Evolutionary conservation across 2,113 vertebrate genomes (phyloP).

Genomic region (Percina caprodes): DNA sequence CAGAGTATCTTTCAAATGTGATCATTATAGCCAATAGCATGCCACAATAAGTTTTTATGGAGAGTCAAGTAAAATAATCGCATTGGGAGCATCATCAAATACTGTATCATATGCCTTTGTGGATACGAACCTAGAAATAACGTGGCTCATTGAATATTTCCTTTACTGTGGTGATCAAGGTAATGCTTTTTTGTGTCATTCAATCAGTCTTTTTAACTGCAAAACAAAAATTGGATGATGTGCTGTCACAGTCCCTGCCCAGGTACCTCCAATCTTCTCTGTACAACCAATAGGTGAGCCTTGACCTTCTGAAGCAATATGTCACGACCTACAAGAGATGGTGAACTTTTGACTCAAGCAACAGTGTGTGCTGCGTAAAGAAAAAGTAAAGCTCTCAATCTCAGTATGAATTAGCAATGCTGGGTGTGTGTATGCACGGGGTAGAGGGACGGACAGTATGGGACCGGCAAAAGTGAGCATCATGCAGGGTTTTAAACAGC

Average conservation of each 20-base stretch:
- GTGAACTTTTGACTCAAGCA: conserved; percentile 19
- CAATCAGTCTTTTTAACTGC: background rate
- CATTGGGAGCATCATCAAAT: background rate
- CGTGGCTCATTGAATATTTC: background rate
- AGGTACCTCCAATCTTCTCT: background rate
- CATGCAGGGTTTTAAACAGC: background rate
- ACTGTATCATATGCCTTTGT: background rate
- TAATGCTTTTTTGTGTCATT: background rate
- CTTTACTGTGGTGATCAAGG: background rate
- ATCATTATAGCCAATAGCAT: background rate
- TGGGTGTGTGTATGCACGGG: background rate
- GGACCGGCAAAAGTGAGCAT: background rate
- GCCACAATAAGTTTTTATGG: background rate
- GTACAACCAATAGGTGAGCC: background rate
- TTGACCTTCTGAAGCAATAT: background rate
- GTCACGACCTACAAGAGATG: background rate
- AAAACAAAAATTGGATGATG: background rate
- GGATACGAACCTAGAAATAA: conserved; percentile 21
- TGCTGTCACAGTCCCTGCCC: background rate
- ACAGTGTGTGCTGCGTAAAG: background rate
- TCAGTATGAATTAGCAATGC: background rate
- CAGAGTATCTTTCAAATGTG: background rate
- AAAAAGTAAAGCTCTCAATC: background rate
- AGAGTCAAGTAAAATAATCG: background rate
- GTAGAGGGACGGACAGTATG: background rate